A percentile compares a stretch with the other conserved stretches of the same genome.
These are phyloP conservation scores for Tortricodes alternella DNA, from an alignment of 2,888 invertebrate genomes.

Conservation along the genomic window DNA sequence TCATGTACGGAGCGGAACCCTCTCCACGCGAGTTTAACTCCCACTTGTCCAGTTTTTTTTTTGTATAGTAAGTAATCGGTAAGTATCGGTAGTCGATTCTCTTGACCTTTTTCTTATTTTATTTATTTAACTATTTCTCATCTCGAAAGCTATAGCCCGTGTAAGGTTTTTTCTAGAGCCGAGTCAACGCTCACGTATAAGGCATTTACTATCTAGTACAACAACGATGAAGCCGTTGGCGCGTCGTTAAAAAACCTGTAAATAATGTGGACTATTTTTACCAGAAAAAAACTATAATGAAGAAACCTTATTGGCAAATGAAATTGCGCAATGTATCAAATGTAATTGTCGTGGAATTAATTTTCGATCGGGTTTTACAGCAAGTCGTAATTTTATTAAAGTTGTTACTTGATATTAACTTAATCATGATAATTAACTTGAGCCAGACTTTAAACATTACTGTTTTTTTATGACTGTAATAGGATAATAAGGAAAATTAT, in stretches of 20 bases:
- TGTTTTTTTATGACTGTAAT: constrained; percentile 4
- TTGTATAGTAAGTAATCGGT: too few relatives aligned
- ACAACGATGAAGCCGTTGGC: constrained; percentile 57
- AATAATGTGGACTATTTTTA: constrained; percentile 32
- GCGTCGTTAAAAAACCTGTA: constrained; percentile 49
- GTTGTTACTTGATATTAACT: constrained; percentile 17
- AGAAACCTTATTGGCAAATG: constrained; percentile 10
- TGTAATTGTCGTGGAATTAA: constrained; percentile 19
- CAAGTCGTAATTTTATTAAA: neutral
- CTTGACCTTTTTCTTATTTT: neutral
- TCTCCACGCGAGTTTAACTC: too few relatives aligned
- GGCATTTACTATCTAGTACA: constrained; percentile 57
- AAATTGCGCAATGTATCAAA: constrained; percentile 18
- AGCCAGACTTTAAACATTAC: neutral
- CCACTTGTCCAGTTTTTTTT: too few relatives aligned
- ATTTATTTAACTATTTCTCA: neutral
- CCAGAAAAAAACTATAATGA: constrained; percentile 17
- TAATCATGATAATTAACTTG: neutral
- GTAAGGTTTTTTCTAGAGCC: constrained; percentile 50
- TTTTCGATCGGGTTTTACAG: constrained; percentile 8
- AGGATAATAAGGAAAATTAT: neutral
- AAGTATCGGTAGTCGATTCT: too few relatives aligned
- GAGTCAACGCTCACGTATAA: constrained; percentile 45
- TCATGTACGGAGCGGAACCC: too few relatives aligned
- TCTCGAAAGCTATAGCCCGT: constrained; percentile 30